Conservation (phyloP, 2,797 vertebrate species). For the Coluber constrictor region DNA sequence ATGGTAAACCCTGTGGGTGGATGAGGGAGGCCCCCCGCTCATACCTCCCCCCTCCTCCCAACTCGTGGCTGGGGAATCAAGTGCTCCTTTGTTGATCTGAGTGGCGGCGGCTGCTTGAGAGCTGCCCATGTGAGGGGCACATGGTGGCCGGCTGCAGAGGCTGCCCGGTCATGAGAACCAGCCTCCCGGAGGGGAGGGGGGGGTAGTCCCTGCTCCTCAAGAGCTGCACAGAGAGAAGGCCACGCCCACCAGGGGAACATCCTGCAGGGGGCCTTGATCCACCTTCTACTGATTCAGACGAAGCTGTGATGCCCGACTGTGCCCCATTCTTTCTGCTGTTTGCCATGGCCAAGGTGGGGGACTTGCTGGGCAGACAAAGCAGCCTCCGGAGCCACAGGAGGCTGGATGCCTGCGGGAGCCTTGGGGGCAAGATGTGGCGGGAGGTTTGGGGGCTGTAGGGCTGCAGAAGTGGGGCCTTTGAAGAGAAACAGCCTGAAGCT, state of each 20-base stretch:
- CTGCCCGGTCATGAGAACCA: not conserved
- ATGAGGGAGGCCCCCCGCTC: no score
- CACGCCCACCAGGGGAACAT: not conserved
- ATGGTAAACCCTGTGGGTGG: constrained; percentile 69
- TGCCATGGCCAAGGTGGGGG: not conserved
- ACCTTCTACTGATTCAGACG: not conserved
- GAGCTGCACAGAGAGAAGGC: not conserved
- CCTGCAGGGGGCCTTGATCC: not conserved
- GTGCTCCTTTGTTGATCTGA: constrained; percentile 33
- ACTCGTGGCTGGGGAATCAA: constrained; percentile 6
- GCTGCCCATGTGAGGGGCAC: constrained; percentile 11
- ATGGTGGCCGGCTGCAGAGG: not conserved
- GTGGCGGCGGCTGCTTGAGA: not conserved
- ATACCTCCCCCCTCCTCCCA: fast-evolving
- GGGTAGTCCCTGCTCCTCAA: not conserved
- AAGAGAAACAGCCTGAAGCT: not conserved
- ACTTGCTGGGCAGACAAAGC: not conserved
- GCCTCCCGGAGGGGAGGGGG: not conserved
- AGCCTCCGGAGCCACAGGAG: not conserved
- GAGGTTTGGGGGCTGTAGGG: not conserved
- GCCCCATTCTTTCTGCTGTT: not conserved
- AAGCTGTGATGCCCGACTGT: not conserved
- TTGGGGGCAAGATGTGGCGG: not conserved
- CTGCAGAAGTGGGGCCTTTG: not conserved
- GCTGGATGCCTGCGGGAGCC: not conserved